A percentile compares a stretch with the other conserved stretches of the same genome.
phyloP scores from a whole-genome alignment of 2,113 vertebrate genomes.

The Beaufortia kweichowensis region DNA sequence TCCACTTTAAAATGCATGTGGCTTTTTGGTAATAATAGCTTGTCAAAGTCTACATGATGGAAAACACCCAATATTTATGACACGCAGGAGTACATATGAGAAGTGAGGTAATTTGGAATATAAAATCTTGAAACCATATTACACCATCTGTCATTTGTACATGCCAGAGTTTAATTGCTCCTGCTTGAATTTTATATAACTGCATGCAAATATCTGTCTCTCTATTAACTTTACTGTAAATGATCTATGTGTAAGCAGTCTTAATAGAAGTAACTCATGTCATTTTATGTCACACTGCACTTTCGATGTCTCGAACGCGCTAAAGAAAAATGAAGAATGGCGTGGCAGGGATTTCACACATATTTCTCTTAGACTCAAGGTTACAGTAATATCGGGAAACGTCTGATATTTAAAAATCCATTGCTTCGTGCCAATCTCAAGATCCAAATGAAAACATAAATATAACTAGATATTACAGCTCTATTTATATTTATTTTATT shows the following conservation, averaged over 20 bases:
- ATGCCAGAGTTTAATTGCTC: slow-evolving; percentile 35
- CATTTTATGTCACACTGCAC: not conserved
- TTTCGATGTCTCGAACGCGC: no score
- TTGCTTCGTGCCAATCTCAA: no score
- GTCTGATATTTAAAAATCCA: no score
- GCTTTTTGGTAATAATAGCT: slow-evolving; percentile 25
- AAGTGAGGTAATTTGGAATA: slow-evolving; percentile 39
- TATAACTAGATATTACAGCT: no score
- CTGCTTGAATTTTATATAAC: slow-evolving; percentile 4
- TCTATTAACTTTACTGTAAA: slow-evolving; percentile 35
- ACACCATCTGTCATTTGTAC: slow-evolving; percentile 37
- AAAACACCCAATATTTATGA: slow-evolving; percentile 36
- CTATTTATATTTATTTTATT: no score
- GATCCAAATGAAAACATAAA: no score
- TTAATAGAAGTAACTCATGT: not conserved
- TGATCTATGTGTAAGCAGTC: slow-evolving; percentile 12
- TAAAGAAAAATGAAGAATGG: no score
- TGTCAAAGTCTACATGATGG: slow-evolving; percentile 12
- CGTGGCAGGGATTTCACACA: no score
- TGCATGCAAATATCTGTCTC: slow-evolving; percentile 29
- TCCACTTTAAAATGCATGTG: slow-evolving; percentile 13
- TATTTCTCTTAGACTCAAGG: no score
- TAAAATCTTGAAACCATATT: slow-evolving; percentile 31
- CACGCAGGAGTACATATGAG: slow-evolving; percentile 28
- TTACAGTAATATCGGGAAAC: no score